These are phyloP conservation scores for Eptatretus atami DNA, from an alignment of 2,797 vertebrate species.

Conservation along the genomic window DNA sequence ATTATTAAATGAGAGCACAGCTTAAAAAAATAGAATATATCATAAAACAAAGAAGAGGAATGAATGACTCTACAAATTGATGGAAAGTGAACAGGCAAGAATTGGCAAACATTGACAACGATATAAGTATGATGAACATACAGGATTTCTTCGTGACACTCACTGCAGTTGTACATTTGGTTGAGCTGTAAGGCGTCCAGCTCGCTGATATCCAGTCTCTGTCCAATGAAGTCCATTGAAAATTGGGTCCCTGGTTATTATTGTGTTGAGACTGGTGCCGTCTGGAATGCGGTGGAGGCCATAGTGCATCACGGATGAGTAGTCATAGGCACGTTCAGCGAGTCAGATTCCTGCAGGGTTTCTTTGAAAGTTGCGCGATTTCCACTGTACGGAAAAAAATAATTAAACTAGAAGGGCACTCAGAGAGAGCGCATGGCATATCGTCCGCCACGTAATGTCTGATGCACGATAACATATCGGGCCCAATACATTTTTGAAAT, in stretches of 20 bases:
- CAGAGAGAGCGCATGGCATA: too few relatives aligned
- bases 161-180: constrained; percentile 69
- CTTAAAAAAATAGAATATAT: too few relatives aligned
- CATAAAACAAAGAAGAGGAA: too few relatives aligned
- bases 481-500: too few relatives aligned
- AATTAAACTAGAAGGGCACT: too few relatives aligned
- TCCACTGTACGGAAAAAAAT: constrained; percentile 14
- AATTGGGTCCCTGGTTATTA: constrained; percentile 46
- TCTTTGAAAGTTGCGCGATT: constrained; percentile 40
- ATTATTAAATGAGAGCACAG: too few relatives aligned
- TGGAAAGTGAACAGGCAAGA: too few relatives aligned
- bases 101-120: too few relatives aligned
- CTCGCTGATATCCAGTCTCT: constrained; percentile 42
- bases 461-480: too few relatives aligned
- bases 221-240: constrained; percentile 44
- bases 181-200: constrained; percentile 38
- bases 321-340: constrained; percentile 69
- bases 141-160: constrained; percentile 13
- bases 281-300: constrained; percentile 41
- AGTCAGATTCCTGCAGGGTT: constrained; percentile 28
- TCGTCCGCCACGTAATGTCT: too few relatives aligned
- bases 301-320: constrained; percentile 69
- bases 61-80: too few relatives aligned
- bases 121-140: too few relatives aligned
- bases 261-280: constrained; percentile 28